Percentiles rank a stretch among this genome's conserved stretches.
Evolutionary conservation across 2,113 vertebrate species (phyloP).

Genomic region (Ibidorhyncha struthersii): DNA sequence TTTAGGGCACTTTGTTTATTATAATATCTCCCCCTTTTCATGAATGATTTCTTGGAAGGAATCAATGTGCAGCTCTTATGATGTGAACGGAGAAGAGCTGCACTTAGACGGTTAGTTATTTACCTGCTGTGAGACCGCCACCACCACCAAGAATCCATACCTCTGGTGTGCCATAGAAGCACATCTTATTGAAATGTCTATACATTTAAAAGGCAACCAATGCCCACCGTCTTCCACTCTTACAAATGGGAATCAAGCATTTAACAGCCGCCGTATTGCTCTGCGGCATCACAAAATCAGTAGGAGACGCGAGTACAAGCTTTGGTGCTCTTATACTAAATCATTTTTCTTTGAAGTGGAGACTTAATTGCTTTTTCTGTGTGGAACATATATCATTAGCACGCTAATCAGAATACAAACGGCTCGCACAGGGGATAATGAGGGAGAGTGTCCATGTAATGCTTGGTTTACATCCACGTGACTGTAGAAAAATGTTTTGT

Average conservation of each 20-base stretch:
- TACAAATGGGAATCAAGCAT: background rate
- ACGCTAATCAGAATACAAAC: background rate
- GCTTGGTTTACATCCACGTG: background rate
- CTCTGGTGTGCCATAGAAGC: background rate
- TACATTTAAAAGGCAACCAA: background rate
- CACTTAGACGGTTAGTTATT: background rate
- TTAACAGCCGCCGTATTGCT: background rate
- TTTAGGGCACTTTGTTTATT: background rate
- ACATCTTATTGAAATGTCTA: background rate
- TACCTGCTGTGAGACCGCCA: background rate
- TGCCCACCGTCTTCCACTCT: background rate
- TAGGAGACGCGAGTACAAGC: background rate
- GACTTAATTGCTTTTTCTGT: conserved; percentile 40
- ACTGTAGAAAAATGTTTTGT: conserved; percentile 57
- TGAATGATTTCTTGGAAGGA: background rate
- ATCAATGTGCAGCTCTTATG: background rate
- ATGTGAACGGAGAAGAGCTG: background rate
- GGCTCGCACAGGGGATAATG: conserved; percentile 37
- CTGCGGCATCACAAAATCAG: background rate
- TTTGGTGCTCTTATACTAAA: background rate
- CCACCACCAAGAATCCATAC: background rate
- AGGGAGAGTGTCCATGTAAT: conserved; percentile 10
- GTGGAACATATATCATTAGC: conserved; percentile 44
- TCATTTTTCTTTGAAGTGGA: conserved; percentile 56
- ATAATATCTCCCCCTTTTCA: background rate